A percentile compares a stretch with the other conserved stretches of the same genome.
Evolutionary conservation across 2,113 vertebrate genomes (phyloP).

Genomic region (Syrrhaptes paradoxus): DNA sequence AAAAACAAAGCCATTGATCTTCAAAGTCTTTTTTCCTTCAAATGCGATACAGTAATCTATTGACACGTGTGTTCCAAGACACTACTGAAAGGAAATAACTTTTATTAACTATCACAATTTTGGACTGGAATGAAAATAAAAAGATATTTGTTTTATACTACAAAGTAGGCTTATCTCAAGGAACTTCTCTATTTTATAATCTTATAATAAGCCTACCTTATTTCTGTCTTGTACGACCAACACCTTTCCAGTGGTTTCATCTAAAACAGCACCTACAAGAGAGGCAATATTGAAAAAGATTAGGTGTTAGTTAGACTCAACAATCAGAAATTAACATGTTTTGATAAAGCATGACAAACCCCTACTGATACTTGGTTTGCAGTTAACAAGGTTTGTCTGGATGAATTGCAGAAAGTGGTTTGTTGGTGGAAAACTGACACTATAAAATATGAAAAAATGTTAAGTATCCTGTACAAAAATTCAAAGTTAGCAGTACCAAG

Average conservation of each 20-base stretch:
- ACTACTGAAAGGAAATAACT: background rate
- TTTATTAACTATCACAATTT: background rate
- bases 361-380: background rate
- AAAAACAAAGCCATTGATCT: background rate
- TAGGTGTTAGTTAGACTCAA: background rate
- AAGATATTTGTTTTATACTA: background rate
- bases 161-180: background rate
- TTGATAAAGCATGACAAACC: background rate
- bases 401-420: background rate
- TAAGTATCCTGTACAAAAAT: background rate
- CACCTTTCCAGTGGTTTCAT: slow-evolving; percentile 86
- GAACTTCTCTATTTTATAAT: background rate
- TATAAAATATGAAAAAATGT: background rate
- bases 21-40: background rate
- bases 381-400: background rate
- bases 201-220: slow-evolving; percentile 78
- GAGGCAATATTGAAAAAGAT: background rate
- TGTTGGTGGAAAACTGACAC: background rate
- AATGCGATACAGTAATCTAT: background rate
- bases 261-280: slow-evolving; percentile 88
- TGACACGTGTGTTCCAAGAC: background rate
- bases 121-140: background rate
- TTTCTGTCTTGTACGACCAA: slow-evolving; percentile 94
- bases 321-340: background rate
- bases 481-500: background rate